These are phyloP conservation scores for Cassiopea andromeda DNA, from an alignment of 30 jellyfish, hydroid and myxozoan species.

Conservation along the genomic window DNA sequence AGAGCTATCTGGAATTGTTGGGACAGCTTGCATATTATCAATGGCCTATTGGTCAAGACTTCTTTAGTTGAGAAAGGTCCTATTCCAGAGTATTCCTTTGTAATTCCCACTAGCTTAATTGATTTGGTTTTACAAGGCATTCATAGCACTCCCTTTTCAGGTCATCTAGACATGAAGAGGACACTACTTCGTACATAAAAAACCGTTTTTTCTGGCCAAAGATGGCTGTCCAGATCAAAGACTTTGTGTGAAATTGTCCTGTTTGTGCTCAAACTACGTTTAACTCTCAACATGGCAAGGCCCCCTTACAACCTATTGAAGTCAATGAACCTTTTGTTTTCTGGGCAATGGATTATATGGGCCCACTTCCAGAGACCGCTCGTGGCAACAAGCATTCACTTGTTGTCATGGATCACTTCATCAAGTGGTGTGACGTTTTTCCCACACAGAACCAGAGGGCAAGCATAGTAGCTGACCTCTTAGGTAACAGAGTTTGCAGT, in stretches of 20 bases:
- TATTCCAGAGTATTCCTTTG: slow-evolving; percentile 18
- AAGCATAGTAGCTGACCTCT: slow-evolving; percentile 52
- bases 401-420: slow-evolving; percentile 69
- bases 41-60: slow-evolving; percentile 40
- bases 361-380: slow-evolving; percentile 58
- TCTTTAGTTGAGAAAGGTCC: background rate
- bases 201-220: slow-evolving; percentile 32
- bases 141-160: slow-evolving; percentile 29
- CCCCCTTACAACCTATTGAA: slow-evolving; percentile 35
- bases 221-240: slow-evolving; percentile 19
- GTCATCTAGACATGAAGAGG: slow-evolving; percentile 17
- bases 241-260: slow-evolving; percentile 3
- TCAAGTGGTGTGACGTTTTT: slow-evolving; percentile 68
- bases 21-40: slow-evolving; percentile 27
- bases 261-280: slow-evolving; percentile 15
- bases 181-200: background rate
- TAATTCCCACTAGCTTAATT: slow-evolving; percentile 17
- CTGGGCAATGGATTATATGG: slow-evolving; percentile 28
- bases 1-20: slow-evolving; percentile 52
- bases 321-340: slow-evolving; percentile 53
- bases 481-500: slow-evolving; percentile 49
- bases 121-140: slow-evolving; percentile 7
- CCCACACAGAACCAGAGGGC: slow-evolving; percentile 62
- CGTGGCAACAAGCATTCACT: slow-evolving; percentile 61
- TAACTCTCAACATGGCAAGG: slow-evolving; percentile 16